A percentile compares a stretch with the other conserved stretches of the same genome.
These are phyloP conservation scores for Oxytorus armatus DNA, from an alignment of 2,888 invertebrate species.

Conservation along the genomic window DNA sequence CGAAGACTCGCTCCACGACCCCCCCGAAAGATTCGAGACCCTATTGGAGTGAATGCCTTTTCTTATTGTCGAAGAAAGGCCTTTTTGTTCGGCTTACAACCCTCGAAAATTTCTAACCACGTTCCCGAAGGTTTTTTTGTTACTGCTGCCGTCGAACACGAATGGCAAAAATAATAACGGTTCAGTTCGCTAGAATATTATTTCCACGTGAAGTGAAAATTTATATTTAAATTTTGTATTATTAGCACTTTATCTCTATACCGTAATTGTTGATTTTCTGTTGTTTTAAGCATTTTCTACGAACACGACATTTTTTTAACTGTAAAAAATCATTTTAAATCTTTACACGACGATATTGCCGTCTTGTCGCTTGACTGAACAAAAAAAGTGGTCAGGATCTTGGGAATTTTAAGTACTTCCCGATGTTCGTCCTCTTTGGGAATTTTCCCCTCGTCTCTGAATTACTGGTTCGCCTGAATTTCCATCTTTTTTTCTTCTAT, in stretches of 20 bases:
- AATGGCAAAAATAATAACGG: background rate
- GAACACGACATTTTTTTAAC: too few species aligned
- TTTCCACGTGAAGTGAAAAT: background rate
- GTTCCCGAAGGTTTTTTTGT: background rate
- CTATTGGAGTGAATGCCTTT: slow-evolving; percentile 6
- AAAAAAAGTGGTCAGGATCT: background rate
- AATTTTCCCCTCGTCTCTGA: background rate
- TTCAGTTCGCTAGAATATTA: background rate
- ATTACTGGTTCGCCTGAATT: background rate
- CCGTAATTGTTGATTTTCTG: too few species aligned
- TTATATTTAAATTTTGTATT: background rate
- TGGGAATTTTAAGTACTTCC: background rate
- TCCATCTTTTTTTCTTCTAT: background rate
- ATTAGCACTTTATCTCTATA: too few species aligned
- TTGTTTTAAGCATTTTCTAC: too few species aligned
- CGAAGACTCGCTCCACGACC: slow-evolving; percentile 24
- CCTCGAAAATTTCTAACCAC: slow-evolving; percentile 24
- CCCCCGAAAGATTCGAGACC: slow-evolving; percentile 7
- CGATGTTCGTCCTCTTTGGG: background rate
- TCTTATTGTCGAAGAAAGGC: slow-evolving; percentile 24
- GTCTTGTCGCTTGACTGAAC: too few species aligned
- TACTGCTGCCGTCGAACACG: background rate
- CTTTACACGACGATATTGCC: background rate
- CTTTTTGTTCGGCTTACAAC: slow-evolving; percentile 3
- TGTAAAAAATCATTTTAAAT: background rate